Conservation (phyloP, 2,113 vertebrate species). For the Vombatus ursinus region DNA sequence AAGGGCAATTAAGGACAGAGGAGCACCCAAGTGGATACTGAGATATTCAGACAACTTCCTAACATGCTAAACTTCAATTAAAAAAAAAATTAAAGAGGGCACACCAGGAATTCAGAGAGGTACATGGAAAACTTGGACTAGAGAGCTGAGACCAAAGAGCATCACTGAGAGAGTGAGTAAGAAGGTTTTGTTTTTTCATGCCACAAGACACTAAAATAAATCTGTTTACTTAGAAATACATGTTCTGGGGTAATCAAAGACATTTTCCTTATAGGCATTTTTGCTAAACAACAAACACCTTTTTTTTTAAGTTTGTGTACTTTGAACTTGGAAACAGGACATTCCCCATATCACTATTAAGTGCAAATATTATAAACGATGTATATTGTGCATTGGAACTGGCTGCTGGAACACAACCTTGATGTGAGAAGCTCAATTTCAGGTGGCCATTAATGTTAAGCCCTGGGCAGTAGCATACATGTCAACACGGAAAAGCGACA, state of each 20-base stretch:
- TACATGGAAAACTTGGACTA: conserved; percentile 12
- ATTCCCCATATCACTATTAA: conserved; percentile 59
- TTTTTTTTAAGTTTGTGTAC: conserved; percentile 20
- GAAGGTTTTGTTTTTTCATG: conserved; percentile 26
- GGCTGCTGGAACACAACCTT: conserved; percentile 36
- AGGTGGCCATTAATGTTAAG: background rate
- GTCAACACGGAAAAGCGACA: background rate
- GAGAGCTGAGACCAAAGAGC: conserved; percentile 43
- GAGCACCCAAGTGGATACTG: background rate
- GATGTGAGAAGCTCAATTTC: background rate
- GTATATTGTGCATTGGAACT: conserved; percentile 69
- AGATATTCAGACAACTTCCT: background rate
- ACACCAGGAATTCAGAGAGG: background rate
- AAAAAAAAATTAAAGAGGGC: background rate
- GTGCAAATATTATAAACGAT: conserved; percentile 48
- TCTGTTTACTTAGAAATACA: background rate
- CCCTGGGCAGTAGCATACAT: background rate
- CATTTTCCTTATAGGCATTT: background rate
- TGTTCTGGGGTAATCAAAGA: background rate
- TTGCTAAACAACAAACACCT: background rate
- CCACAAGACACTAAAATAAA: conserved; percentile 8
- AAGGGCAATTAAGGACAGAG: background rate
- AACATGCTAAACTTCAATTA: background rate
- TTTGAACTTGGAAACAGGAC: conserved; percentile 40
- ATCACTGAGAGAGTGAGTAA: background rate